phyloP scores from a whole-genome alignment of 2,113 vertebrate genomes.

The Syrmaticus mikado region DNA sequence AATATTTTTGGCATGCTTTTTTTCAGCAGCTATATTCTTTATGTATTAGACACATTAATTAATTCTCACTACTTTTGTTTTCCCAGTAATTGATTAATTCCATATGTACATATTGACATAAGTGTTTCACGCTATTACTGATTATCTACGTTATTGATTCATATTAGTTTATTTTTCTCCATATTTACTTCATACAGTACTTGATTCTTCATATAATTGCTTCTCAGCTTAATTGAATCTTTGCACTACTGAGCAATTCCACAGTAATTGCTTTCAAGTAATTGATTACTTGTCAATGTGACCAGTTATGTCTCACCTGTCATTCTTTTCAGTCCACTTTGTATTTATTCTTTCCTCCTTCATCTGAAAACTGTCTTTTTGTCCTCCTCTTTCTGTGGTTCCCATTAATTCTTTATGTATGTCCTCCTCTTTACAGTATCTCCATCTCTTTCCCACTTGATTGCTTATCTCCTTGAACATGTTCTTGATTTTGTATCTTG shows the following conservation, averaged over 20 bases:
- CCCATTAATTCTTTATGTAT: background rate
- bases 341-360: background rate
- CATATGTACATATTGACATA: background rate
- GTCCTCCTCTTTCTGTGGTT: background rate
- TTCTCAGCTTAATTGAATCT: slow-evolving; percentile 23
- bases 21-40: background rate
- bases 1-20: background rate
- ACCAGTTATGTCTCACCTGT: background rate
- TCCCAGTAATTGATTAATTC: background rate
- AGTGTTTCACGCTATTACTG: background rate
- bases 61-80: slow-evolving; percentile 17
- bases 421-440: background rate
- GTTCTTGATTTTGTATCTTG: background rate
- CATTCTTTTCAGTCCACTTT: background rate
- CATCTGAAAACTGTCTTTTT: background rate
- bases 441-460: background rate
- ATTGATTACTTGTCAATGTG: background rate
- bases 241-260: background rate
- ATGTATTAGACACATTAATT: background rate
- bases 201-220: slow-evolving; percentile 34
- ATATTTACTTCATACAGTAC: slow-evolving; percentile 5
- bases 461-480: background rate
- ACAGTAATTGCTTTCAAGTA: background rate
- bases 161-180: slow-evolving; percentile 26
- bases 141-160: slow-evolving; percentile 13